phyloP scores from a whole-genome alignment of 2,888 invertebrate genomes.

The Pocota personata region DNA sequence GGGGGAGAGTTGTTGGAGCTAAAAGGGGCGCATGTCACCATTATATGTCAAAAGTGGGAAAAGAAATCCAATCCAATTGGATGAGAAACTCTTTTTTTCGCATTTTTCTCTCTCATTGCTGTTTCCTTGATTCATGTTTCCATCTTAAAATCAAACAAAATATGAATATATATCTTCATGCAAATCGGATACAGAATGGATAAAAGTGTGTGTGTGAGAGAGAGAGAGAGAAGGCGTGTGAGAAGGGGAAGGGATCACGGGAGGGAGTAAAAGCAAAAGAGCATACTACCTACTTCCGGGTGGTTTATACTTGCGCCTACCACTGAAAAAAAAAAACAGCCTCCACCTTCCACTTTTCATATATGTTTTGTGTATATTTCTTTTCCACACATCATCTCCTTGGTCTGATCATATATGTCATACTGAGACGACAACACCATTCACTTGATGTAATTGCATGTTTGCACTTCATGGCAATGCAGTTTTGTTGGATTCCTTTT shows the following conservation, averaged over 20 bases:
- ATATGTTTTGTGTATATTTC: slow-evolving; percentile 41
- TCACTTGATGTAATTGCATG: slow-evolving; percentile 71
- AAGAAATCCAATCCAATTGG: slow-evolving; percentile 56
- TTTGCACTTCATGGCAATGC: slow-evolving; percentile 69
- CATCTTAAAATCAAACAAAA: slow-evolving; percentile 66
- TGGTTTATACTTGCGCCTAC: slow-evolving; percentile 40
- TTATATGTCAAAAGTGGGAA: slow-evolving; percentile 55
- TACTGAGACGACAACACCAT: slow-evolving; percentile 55
- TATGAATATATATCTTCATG: slow-evolving; percentile 65
- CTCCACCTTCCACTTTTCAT: slow-evolving; percentile 23
- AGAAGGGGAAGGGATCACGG: neutral
- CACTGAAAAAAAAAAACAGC: slow-evolving; percentile 8
- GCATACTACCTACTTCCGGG: slow-evolving; percentile 65
- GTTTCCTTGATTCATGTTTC: slow-evolving; percentile 37
- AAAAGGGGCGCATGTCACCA: slow-evolving; percentile 70
- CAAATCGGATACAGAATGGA: slow-evolving; percentile 64
- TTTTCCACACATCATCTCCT: slow-evolving; percentile 27
- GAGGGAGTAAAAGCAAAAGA: slow-evolving; percentile 52
- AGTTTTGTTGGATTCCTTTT: slow-evolving; percentile 36
- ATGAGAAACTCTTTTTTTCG: slow-evolving; percentile 39
- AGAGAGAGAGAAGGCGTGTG: neutral
- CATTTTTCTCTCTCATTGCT: slow-evolving; percentile 27
- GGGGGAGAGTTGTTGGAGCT: slow-evolving; percentile 36
- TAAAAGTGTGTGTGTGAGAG: no score
- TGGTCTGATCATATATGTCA: slow-evolving; percentile 24